Evolutionary conservation across 1,140 invertebrate species (phyloP).

Genomic region (Drosophila murphyi): DNA sequence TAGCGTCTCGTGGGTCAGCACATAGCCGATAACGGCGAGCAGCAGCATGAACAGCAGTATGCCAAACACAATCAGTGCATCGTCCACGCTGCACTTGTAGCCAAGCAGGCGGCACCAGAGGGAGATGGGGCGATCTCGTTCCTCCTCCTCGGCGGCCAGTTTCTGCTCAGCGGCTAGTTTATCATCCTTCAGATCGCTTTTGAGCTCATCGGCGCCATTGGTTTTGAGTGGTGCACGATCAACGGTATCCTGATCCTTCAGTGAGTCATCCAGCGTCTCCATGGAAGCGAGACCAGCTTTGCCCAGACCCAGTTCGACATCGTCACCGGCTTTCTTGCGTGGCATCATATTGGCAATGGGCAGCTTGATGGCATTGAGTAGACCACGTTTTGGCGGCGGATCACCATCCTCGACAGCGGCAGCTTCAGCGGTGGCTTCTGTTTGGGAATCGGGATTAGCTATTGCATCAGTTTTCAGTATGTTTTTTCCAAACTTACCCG

Average conservation of each 20-base stretch:
- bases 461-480: too few species aligned
- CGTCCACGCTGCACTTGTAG: conserved; percentile 85
- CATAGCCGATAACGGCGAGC: conserved; percentile 87
- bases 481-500: conserved; percentile 55
- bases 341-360: conserved; percentile 88
- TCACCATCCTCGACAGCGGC: conserved; percentile 77
- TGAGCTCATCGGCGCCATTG: conserved; percentile 87
- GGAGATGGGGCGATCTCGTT: conserved; percentile 69
- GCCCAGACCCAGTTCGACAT: conserved; percentile 85
- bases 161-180: conserved; percentile 63
- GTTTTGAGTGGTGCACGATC: conserved; percentile 84
- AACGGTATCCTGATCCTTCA: conserved; percentile 84
- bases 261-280: conserved; percentile 89
- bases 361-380: conserved; percentile 88
- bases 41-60: conserved; percentile 87
- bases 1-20: conserved; percentile 86
- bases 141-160: conserved; percentile 76
- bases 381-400: conserved; percentile 79
- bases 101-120: conserved; percentile 64
- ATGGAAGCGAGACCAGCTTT: conserved; percentile 90
- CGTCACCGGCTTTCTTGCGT: conserved; percentile 84
- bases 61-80: conserved; percentile 85
- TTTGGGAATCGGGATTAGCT: neutral
- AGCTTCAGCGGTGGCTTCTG: conserved; percentile 85
- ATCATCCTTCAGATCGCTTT: conserved; percentile 85